These are phyloP conservation scores for Lanius ludovicianus DNA, from an alignment of 2,113 vertebrate species.

Conservation along the genomic window DNA sequence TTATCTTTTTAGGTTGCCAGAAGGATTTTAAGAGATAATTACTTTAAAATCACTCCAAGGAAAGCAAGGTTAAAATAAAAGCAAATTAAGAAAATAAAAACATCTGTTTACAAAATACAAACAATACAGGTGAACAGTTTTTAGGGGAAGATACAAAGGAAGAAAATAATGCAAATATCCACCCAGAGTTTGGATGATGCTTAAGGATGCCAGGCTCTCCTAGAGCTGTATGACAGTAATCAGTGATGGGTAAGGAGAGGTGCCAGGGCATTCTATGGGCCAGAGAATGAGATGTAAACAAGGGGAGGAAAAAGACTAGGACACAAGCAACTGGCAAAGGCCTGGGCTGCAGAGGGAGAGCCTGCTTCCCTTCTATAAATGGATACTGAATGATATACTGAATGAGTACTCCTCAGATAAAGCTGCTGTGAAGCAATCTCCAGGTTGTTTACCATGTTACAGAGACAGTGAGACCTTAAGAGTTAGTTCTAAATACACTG, in stretches of 20 bases:
- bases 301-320: not conserved
- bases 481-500: not conserved
- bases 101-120: not conserved
- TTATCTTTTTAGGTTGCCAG: not conserved
- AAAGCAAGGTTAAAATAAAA: not conserved
- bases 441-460: not conserved
- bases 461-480: not conserved
- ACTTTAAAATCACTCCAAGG: not conserved
- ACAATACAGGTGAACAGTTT: not conserved
- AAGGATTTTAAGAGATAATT: not conserved
- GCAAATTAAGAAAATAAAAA: not conserved
- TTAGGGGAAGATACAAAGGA: not conserved
- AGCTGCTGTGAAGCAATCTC: not conserved
- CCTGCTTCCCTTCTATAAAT: not conserved
- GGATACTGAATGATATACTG: not conserved
- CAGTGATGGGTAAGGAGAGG: not conserved
- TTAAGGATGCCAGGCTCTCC: not conserved
- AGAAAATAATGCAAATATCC: not conserved
- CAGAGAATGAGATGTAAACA: not conserved
- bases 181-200: not conserved
- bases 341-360: not conserved
- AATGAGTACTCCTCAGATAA: not conserved
- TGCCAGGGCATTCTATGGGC: not conserved
- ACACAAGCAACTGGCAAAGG: not conserved
- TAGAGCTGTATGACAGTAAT: not conserved